Evolutionary conservation across 2,888 invertebrate genomes (phyloP), one percentile per base, ranked within the genome.

Genomic region (Elaeidobius kamerunicus): DNA sequence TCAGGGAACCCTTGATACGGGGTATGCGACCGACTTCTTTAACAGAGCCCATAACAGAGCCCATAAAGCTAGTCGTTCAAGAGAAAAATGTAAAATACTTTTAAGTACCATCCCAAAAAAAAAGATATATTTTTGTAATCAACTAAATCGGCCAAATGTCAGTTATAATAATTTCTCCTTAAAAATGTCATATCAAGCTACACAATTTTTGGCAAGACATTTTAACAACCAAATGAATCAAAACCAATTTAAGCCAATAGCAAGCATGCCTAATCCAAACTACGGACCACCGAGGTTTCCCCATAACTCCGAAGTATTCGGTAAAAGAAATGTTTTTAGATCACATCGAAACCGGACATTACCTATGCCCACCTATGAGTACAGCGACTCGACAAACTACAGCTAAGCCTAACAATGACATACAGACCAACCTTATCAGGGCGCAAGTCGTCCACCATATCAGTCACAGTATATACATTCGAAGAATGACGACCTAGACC

Each of bases 1-100:
- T 55, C 35, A 35, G 40, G 42, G 53, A 58, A 45, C 53, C 58
- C 30, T 30, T 52, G 9, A 56, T 56, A 19, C 28, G 49, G 11
- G 52, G 56, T 46, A 56, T 50, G 56, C 28, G 36, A 9, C 52
- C 53, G n/a, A 43, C n/a, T 14, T 12, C 35, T 38, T 17, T 56
- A 18, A 20, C 16, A 14, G 48, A 53, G n/a, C n/a, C n/a, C n/a
- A n/a, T n/a, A n/a, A n/a, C n/a, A n/a, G n/a, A n/a, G 34, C 40
- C 41, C 11, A 30, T 57, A 11, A 54, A 55, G 32, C 39, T 51
- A 7, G 41, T 52, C 9, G 46, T 19, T 5, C 51, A 43, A 47
- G 55, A n/a, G n/a, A n/a, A 55, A 28, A 57, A 55, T 30, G n/a
- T 42, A 15, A 27, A 30, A 6, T 55, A 55, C 34, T 51, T 52